phyloP scores from a whole-genome alignment of 30 jellyfish, hydroid and myxozoan genomes.

The Turritopsis dohrnii region DNA sequence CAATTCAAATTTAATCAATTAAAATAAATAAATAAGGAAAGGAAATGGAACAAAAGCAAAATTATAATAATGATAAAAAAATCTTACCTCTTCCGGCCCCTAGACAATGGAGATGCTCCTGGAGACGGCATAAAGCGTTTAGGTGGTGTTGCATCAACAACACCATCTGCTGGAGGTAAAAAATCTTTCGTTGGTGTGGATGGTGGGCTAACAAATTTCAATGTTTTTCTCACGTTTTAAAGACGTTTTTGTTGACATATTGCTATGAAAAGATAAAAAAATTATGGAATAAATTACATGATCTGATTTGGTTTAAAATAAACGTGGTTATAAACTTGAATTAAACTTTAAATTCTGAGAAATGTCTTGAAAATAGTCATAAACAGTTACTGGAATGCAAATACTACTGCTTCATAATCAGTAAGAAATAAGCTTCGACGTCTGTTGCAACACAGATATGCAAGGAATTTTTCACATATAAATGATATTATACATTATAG shows the following conservation, averaged over 20 bases:
- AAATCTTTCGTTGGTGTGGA: too few relatives aligned
- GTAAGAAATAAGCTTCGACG: neutral
- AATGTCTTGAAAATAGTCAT: too few relatives aligned
- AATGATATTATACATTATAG: too few relatives aligned
- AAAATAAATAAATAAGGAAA: neutral
- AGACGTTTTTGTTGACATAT: neutral
- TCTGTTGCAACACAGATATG: neutral
- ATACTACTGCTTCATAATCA: neutral
- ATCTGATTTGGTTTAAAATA: too few relatives aligned
- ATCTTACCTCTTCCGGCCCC: neutral
- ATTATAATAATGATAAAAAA: neutral
- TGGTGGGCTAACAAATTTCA: neutral
- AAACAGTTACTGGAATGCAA: neutral
- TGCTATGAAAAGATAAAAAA: too few relatives aligned
- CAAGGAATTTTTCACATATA: too few relatives aligned
- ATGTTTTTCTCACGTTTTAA: neutral
- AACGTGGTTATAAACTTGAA: too few relatives aligned
- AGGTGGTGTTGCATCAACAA: neutral
- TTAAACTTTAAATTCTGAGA: too few relatives aligned
- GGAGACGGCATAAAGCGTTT: neutral
- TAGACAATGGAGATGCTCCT: neutral
- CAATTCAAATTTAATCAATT: neutral
- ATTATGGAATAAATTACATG: too few relatives aligned
- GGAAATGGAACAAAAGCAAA: neutral
- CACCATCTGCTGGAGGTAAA: neutral